Base-by-base conservation (phyloP, 2,113 vertebrate genomes). In the Piprites chloris region DNA sequence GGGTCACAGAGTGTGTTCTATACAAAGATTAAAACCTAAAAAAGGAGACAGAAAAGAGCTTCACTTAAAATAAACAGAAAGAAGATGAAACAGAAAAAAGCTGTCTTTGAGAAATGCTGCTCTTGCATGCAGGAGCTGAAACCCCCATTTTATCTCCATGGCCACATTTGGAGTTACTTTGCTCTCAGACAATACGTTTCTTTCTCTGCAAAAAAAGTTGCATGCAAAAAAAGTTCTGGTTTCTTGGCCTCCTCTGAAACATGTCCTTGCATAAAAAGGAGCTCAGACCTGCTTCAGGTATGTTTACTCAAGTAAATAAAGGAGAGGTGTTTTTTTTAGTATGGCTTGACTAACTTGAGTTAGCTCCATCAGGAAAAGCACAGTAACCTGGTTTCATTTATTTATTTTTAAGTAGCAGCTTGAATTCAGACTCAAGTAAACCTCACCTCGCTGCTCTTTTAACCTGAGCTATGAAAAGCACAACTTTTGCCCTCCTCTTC, bases 1-100 rank as follows among this genome's bases (percentile, higher is more conserved):
- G 98, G 98, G 96, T 98, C 98, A 98, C 17, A 35, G 68, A 67
- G 30, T 97, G 97, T 47, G 98, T 98, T 96, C 98, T 95, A 90
- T 96, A 94, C 97, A 97, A 98, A 32, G 90, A 98, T 98, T 97
- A 98, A 98, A 97, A 98, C 97, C 96, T 97, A 78, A 87, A 96
- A 96, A 94, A 92, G 81, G 67, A 98, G 85, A 95, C 62, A 33
- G 74, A 68, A 84, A 89, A 85, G 59, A 68, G 62, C 61, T 93
- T 79, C 28, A 2, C 83, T 87, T 94, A 94, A 95, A 90, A 94
- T 85, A 94, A 96, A 88, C 67, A 81, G 52, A 42, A 71, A 91
- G 80, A 73, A 89, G 88, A 82, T 58, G 69, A 93, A 95, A 87
- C 23, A 23, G 82, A 68, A 56, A 63, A 89, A 89, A n/a, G 39